phyloP scores from a whole-genome alignment of 35 echinoderm and acorn worm genomes.

The Hemicentrotus pulcherrimus region DNA sequence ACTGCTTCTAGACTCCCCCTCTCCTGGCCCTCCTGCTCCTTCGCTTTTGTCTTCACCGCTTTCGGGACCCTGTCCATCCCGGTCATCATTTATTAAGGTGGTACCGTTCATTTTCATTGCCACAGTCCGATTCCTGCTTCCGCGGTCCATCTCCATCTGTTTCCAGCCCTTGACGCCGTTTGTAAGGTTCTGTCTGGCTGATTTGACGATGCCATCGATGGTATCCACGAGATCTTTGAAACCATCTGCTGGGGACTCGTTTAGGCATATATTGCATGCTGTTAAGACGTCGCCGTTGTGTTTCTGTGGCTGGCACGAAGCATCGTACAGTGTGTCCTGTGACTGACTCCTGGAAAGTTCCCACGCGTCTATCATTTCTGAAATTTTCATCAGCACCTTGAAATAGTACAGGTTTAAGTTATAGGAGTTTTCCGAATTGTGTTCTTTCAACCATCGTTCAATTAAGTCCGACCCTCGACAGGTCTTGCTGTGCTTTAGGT shows the following conservation, averaged over 20 bases:
- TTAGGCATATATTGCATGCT: not conserved
- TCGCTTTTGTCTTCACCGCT: not conserved
- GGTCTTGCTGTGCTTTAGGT: not conserved
- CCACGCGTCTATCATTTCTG: constrained; percentile 5
- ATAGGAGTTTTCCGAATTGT: not conserved
- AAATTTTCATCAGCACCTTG: not conserved
- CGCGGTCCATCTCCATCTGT: not conserved
- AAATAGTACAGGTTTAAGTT: not conserved
- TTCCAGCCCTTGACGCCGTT: not conserved
- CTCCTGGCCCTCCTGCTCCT: not conserved
- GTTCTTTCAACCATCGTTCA: not conserved
- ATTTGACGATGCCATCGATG: not conserved
- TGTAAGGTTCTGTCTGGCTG: not conserved
- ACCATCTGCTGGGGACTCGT: not conserved
- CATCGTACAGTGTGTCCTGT: not conserved
- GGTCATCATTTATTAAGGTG: not conserved
- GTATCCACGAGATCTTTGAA: not conserved
- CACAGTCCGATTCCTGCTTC: no score
- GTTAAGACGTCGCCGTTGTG: not conserved
- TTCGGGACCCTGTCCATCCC: not conserved
- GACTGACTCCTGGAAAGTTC: not conserved
- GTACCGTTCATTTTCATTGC: not conserved
- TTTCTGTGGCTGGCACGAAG: not conserved
- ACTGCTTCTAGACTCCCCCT: no score
- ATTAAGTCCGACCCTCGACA: not conserved